Evolutionary conservation across 2,888 invertebrate genomes (phyloP).

Genomic region (Chesias legatella): DNA sequence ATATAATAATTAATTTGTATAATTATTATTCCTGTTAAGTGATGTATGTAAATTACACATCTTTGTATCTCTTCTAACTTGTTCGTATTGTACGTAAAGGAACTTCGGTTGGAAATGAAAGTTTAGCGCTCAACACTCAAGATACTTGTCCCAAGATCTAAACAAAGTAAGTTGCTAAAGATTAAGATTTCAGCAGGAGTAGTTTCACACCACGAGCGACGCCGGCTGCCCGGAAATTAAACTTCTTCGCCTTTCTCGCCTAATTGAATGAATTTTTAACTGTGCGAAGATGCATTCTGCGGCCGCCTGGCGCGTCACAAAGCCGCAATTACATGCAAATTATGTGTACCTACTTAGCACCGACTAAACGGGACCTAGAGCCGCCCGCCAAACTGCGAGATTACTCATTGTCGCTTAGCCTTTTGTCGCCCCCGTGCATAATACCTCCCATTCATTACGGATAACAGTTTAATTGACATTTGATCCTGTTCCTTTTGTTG

Average conservation of each 20-base stretch:
- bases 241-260: constrained; percentile 63
- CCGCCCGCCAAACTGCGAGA: constrained; percentile 35
- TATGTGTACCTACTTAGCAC: constrained; percentile 69
- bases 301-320: constrained; percentile 53
- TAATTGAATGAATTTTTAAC: constrained; percentile 78
- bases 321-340: constrained; percentile 77
- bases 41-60: too few relatives aligned
- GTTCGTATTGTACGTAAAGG: too few relatives aligned
- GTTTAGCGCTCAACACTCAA: constrained; percentile 19
- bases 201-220: constrained; percentile 55
- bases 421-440: constrained; percentile 49
- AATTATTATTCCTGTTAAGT: too few relatives aligned
- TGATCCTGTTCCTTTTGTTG: constrained; percentile 39
- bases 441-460: constrained; percentile 52
- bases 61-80: too few relatives aligned
- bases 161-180: constrained; percentile 48
- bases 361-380: constrained; percentile 39
- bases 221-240: constrained; percentile 63
- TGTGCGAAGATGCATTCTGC: constrained; percentile 70
- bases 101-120: constrained; percentile 10
- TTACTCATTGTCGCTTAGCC: constrained; percentile 56
- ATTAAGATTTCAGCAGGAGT: constrained; percentile 61
- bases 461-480: constrained; percentile 51
- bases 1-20: too few relatives aligned
- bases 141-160: constrained; percentile 25